Evolutionary conservation across 2,113 vertebrate genomes (phyloP), one percentile per base, ranked within the genome.

Genomic region (Labeo rohita): DNA sequence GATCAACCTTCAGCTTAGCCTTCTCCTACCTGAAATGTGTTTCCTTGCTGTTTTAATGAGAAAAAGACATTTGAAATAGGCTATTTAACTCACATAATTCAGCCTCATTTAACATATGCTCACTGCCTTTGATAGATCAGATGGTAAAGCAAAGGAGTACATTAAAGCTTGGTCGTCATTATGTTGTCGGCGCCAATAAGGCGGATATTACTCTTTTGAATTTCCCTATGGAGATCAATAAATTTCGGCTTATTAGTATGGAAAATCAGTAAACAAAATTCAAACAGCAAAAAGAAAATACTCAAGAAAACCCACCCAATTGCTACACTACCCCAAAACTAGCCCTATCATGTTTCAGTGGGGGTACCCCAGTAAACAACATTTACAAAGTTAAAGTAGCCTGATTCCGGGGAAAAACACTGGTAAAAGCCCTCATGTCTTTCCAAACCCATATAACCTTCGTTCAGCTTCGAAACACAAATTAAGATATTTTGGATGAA

Each of bases 81-180:
- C 54, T 45, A 45, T 36, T 80, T 80, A 77, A 54, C 50, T 77
- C n/a, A 66, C 43, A 49, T 66, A 49, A 66, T 18, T 49, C n/a
- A 34, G 39, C 43, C n/a, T 80, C 21, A 28, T 80, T 47, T 28
- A 63, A 65, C 43, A 49, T 21, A 65, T 23, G 39, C 43, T 80
- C 43, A 65, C 28, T 23, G 39, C n/a, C 13, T 80, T 80, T 80
- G 54, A 80, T 65, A 28, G 56, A 63, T 80, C 59, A 47, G 79
- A 65, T 16, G 75, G 8, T 36, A 36, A 18, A 54, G 49, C 15
- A 77, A 28, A 76, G 74, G 23, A 76, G 13, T 76, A 49, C 5
- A 50, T 77, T 54, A 34, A 77, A 77, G 28, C 23, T 36, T 54
- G 75, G 28, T 54, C 15, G 12, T 28, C 13, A 13, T 3, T 36